Evolutionary conservation across 53 echinoderm and acorn worm species (phyloP).

Genomic region (Actinopyga echinites): DNA sequence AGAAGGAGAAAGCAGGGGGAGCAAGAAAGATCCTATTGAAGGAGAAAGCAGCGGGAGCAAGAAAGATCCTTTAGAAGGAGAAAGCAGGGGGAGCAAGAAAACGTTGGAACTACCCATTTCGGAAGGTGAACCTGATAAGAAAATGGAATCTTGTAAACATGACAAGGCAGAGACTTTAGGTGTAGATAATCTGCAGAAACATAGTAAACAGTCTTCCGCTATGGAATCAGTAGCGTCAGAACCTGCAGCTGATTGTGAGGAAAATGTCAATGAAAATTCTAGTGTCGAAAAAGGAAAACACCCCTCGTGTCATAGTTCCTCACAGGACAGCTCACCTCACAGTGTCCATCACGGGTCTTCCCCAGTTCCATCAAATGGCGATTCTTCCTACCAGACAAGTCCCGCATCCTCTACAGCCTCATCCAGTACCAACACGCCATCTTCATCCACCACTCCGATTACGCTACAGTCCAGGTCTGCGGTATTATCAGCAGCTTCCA

Average conservation of each 20-base stretch:
- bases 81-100: too few species aligned
- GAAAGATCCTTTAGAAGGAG: not conserved
- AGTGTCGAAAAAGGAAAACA: not conserved
- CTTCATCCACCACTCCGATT: not conserved
- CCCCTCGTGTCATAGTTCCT: too few species aligned
- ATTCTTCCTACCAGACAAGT: constrained; percentile 1
- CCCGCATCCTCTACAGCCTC: not conserved
- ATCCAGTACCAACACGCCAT: not conserved
- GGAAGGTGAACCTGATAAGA: not conserved
- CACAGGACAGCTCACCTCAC: too few species aligned
- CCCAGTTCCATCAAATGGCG: not conserved
- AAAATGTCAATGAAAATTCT: not conserved
- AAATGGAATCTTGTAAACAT: not conserved
- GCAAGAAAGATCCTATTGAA: not conserved
- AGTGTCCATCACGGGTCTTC: not conserved
- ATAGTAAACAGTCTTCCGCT: too few species aligned
- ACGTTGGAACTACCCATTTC: not conserved
- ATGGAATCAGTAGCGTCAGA: not conserved
- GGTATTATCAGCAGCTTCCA: not conserved
- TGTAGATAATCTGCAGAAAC: too few species aligned
- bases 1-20: not conserved
- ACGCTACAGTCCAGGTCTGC: not conserved
- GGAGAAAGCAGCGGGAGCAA: not conserved
- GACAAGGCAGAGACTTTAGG: not conserved
- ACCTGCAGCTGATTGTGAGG: not conserved